Base-by-base conservation (phyloP, 2,113 vertebrate species). In the Notiomystis cincta region DNA sequence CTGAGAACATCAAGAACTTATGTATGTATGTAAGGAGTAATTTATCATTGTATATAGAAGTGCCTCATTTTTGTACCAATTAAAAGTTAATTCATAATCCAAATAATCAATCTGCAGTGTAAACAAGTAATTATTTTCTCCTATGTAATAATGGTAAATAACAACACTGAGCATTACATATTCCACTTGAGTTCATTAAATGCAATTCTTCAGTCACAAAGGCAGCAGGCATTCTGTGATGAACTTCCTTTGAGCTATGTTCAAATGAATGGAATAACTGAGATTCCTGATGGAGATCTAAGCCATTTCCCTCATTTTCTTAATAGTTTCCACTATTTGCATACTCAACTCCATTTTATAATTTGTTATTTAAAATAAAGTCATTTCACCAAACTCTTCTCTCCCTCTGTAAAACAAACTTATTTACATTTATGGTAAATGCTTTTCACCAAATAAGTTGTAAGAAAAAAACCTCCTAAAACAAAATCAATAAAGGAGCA, bases 81-180 rank as follows among this genome's bases (percentile, higher is more conserved):
- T 97, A 87, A 87, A 97, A 97, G 79, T 96, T 91, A 97, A 84
- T 91, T 95, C 90, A 65, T 62, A 95, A 85, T 80, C 78, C 54
- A 89, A 90, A 81, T 87, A 92, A 91, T 60, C 70, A 80, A 86
- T 64, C 82, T 82, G 89, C 47, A 61, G 65, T 61, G 70, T 92
- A 92, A 96, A 94, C 62, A 80, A 96, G 57, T 53, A 90, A 71
- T 79, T 97, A 93, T 80, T 96, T 96, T 91, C 79, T 90, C 61
- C 73, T 65, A 89, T 5, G 44, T 83, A 89, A 71, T 82, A 66
- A 78, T 14, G 44, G 64, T 61, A 91, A 87, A 84, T 69, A 86
- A 70, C 4, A 14, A 92, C 57, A 79, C 50, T 69, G 37, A 96
- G 53, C n/a, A 87, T 60, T 73, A 76, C 15, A 65, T 70, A 85